phyloP scores from a whole-genome alignment of 2,888 invertebrate genomes.

The Leucophora obtusa region DNA sequence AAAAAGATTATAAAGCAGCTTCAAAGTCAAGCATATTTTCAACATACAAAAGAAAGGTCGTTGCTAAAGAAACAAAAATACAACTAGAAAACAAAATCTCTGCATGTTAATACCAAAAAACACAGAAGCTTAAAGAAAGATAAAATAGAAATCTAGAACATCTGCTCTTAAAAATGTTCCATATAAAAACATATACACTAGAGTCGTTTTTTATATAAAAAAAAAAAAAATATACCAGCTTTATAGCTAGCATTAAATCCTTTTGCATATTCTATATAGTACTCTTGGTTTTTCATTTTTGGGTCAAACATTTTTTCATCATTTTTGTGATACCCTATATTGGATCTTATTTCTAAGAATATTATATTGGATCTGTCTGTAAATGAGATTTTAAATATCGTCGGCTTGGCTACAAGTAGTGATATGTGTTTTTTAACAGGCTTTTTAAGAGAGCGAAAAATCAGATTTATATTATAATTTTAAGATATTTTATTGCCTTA shows the following conservation, averaged over 20 bases:
- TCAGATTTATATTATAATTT: too few relatives aligned
- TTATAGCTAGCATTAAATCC: background rate
- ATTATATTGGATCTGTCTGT: too few relatives aligned
- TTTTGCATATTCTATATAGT: background rate
- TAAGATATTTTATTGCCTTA: too few relatives aligned
- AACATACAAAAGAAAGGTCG: background rate
- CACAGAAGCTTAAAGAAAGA: constrained; percentile 25
- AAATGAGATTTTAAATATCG: too few relatives aligned
- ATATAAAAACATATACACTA: background rate
- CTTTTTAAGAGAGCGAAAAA: too few relatives aligned
- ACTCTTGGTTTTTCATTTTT: background rate
- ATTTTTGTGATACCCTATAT: background rate
- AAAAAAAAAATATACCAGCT: background rate
- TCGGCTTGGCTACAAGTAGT: too few relatives aligned
- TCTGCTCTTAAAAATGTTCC: background rate
- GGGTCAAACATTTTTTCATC: background rate
- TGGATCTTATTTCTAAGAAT: too few relatives aligned
- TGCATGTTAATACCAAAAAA: constrained; percentile 22
- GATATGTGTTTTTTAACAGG: too few relatives aligned
- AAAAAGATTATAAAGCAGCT: background rate
- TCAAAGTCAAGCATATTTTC: constrained; percentile 1
- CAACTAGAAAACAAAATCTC: constrained; percentile 23
- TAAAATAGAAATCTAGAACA: constrained; percentile 1
- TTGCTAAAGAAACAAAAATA: background rate
- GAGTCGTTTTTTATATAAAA: background rate